Evolutionary conservation across 2,888 invertebrate species (phyloP).

Genomic region (Epirrhoe alternata): DNA sequence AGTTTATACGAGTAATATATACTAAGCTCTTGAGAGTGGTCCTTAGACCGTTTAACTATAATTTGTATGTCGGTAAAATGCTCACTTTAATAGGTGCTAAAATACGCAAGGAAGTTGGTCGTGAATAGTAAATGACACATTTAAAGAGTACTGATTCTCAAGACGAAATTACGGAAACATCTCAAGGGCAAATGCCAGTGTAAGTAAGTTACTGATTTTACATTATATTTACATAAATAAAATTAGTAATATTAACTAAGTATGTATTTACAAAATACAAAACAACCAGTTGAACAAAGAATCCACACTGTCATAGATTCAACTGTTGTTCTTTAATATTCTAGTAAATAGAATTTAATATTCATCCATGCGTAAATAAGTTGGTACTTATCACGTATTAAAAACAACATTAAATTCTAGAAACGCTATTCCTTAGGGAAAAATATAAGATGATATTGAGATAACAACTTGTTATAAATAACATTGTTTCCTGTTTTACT

Average conservation of each 20-base stretch:
- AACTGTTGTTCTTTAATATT: too few relatives aligned
- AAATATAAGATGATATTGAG: constrained; percentile 25
- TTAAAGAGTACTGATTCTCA: constrained; percentile 9
- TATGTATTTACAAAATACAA: too few relatives aligned
- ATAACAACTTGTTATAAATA: constrained; percentile 12
- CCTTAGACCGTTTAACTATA: constrained; percentile 1
- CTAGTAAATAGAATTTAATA: too few relatives aligned
- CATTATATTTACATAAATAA: too few relatives aligned
- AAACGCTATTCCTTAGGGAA: constrained; percentile 26
- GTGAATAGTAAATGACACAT: constrained; percentile 21
- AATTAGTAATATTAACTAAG: too few relatives aligned
- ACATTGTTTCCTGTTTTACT: constrained; percentile 16
- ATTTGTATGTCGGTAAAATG: constrained; percentile 15
- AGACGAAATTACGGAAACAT: constrained; percentile 23
- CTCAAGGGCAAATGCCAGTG: constrained; percentile 3
- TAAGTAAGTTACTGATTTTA: not conserved
- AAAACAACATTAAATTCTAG: not conserved
- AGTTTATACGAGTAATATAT: too few relatives aligned
- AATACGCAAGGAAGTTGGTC: constrained; percentile 20
- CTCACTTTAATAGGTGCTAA: constrained; percentile 13
- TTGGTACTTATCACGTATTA: too few relatives aligned
- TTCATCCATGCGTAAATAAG: too few relatives aligned
- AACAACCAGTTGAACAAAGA: too few relatives aligned
- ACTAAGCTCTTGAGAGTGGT: not conserved
- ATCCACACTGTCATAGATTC: too few relatives aligned